These are phyloP conservation scores for Melinaea menophilus DNA, from an alignment of 2,888 invertebrate species.

Conservation along the genomic window DNA sequence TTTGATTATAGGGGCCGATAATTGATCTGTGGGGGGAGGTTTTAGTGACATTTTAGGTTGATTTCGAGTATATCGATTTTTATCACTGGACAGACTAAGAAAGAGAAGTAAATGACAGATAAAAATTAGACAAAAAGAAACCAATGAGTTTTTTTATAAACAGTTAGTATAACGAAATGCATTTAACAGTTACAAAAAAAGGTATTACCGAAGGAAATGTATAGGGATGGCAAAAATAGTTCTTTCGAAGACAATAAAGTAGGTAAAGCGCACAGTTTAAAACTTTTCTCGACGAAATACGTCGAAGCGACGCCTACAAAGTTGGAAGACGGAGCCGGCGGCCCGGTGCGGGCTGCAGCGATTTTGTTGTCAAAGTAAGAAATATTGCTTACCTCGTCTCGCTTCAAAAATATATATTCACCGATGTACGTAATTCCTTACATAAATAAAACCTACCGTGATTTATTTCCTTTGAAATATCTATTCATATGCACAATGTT, in stretches of 20 bases:
- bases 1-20: too few species aligned
- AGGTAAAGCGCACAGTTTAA: slow-evolving; percentile 70
- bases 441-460: not conserved
- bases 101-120: too few species aligned
- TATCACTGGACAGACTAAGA: too few species aligned
- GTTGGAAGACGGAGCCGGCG: slow-evolving; percentile 62
- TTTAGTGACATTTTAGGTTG: too few species aligned
- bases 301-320: slow-evolving; percentile 53
- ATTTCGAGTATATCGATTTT: too few species aligned
- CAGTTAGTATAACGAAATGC: not conserved
- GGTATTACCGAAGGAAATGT: slow-evolving; percentile 9
- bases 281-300: slow-evolving; percentile 65
- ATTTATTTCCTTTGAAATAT: not conserved
- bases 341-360: slow-evolving; percentile 46
- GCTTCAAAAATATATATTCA: slow-evolving; percentile 15
- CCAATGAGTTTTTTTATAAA: too few species aligned
- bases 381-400: slow-evolving; percentile 51
- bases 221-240: slow-evolving; percentile 42
- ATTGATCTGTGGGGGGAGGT: too few species aligned
- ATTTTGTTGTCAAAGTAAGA: slow-evolving; percentile 68
- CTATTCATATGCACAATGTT: not conserved
- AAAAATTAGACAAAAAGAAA: too few species aligned
- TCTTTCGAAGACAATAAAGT: slow-evolving; percentile 68
- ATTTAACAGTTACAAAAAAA: slow-evolving; percentile 7
- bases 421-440: not conserved